phyloP scores from a whole-genome alignment of 2,888 invertebrate genomes.

The Amphipyra tragopoginis region DNA sequence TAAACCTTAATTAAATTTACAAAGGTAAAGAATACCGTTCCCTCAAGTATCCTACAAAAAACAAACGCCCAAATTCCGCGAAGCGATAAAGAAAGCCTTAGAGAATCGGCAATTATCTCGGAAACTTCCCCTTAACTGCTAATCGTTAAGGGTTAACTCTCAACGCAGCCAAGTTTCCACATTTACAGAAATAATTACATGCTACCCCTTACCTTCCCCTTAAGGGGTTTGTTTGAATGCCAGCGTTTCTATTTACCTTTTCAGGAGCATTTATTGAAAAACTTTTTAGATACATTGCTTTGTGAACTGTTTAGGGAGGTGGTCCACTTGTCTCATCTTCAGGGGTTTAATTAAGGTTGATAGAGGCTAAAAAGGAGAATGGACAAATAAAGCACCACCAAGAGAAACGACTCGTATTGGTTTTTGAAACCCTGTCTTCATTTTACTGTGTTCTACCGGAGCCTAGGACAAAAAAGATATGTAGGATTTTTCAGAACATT shows the following conservation, averaged over 20 bases:
- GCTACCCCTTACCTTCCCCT: slow-evolving; percentile 41
- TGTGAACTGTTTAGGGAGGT: slow-evolving; percentile 17
- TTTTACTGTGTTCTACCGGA: no score
- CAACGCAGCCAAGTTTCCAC: slow-evolving; percentile 78
- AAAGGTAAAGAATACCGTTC: slow-evolving; percentile 20
- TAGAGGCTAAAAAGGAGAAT: no score
- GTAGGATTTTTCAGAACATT: no score
- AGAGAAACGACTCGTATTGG: no score
- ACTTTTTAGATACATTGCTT: slow-evolving; percentile 82
- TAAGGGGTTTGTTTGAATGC: slow-evolving; percentile 70
- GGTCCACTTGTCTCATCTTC: slow-evolving; percentile 5
- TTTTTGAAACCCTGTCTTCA: no score
- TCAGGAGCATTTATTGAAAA: slow-evolving; percentile 82
- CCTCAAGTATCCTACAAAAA: slow-evolving; percentile 39
- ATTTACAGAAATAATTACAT: slow-evolving; percentile 87
- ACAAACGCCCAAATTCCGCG: slow-evolving; percentile 29
- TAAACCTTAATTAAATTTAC: slow-evolving; percentile 32
- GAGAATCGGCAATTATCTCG: slow-evolving; percentile 70
- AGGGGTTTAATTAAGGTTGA: not conserved
- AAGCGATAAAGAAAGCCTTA: slow-evolving; percentile 53
- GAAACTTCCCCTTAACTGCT: slow-evolving; percentile 70
- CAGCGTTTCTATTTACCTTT: slow-evolving; percentile 82
- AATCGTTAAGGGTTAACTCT: slow-evolving; percentile 80
- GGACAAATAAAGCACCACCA: no score
- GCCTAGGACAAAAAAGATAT: no score